These are phyloP conservation scores for Plagodis dolabraria DNA, from an alignment of 2,888 invertebrate species.

Conservation along the genomic window DNA sequence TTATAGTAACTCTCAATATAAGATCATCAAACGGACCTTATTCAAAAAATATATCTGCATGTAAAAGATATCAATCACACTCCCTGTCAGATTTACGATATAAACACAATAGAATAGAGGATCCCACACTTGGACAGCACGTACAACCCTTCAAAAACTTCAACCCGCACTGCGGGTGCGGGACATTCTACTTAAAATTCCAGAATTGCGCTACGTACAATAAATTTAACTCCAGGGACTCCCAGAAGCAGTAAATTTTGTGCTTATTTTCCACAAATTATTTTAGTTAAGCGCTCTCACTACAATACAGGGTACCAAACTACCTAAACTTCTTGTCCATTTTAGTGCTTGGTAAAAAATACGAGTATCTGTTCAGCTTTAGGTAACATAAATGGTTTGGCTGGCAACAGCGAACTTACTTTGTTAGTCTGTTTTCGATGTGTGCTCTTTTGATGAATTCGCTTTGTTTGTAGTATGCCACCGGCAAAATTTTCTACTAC, in stretches of 20 bases:
- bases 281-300: constrained; percentile 55
- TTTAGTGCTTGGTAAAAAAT: neutral
- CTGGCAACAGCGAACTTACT: constrained; percentile 7
- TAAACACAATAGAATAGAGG: constrained; percentile 7
- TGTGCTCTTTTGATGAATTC: constrained; percentile 14
- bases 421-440: neutral
- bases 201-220: constrained; percentile 67
- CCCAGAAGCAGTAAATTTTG: constrained; percentile 65
- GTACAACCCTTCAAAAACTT: constrained; percentile 40
- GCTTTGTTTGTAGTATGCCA: constrained; percentile 16
- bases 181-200: constrained; percentile 69
- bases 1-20: no score
- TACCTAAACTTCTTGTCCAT: constrained; percentile 1
- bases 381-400: neutral
- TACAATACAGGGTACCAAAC: constrained; percentile 15
- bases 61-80: constrained; percentile 6
- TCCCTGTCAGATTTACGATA: constrained; percentile 14
- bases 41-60: no score
- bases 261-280: constrained; percentile 75
- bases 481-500: neutral
- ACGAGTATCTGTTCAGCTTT: neutral
- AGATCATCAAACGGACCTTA: no score
- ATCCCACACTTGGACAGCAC: constrained; percentile 18
- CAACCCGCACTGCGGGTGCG: constrained; percentile 59
- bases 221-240: constrained; percentile 69